Evolutionary conservation across 2,113 vertebrate genomes (phyloP), one percentile per base, ranked within the genome.

Genomic region (Rostratula benghalensis): DNA sequence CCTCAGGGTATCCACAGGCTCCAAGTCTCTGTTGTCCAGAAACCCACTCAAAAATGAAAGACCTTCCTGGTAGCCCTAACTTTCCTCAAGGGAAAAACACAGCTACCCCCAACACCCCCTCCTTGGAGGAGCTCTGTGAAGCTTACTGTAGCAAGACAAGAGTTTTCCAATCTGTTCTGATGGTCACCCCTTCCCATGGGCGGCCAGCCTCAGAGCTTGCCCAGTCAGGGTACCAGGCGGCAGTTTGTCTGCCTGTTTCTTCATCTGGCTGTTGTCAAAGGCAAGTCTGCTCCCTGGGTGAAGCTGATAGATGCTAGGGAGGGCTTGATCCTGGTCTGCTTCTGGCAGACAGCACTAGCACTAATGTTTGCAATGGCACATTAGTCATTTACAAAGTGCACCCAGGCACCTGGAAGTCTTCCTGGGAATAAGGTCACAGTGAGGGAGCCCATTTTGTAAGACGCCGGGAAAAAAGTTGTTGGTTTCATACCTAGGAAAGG

Each of bases 351-450:
- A 0, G 37, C 88, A 33, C 11, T n/a, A 59, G 46, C 11, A 9
- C 48, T 91, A 71, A 93, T 80, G 92, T 67, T 73, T 80, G 60
- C 0, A 0, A 59, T 67, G 54, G 92, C 82, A 90, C 84, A 76
- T 93, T 91, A 95, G 59, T 69, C 28, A 93, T 68, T 90, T 83
- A 59, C 75, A 60, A 78, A 92, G 35, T 59, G 17, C 31, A 83
- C 30, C 64, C 85, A 92, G 82, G 82, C 83, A 86, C 79, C 88
- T 91, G 50, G 81, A 93, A 92, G 46, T 83, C 83, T 90, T 96
- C 13, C 46, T 86, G 68, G 39, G 76, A 46, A 48, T 46, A 64
- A 2, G 1, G 85, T 24, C 28, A 37, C 54, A 50, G 20, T 28
- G n/a, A 94, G 31, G 23, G n/a, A 95, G 21, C 33, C 33, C 31